Percentiles rank a stretch among this genome's conserved stretches.
These are phyloP conservation scores for Cabera pusaria DNA, from an alignment of 2,888 invertebrate genomes.

Conservation along the genomic window DNA sequence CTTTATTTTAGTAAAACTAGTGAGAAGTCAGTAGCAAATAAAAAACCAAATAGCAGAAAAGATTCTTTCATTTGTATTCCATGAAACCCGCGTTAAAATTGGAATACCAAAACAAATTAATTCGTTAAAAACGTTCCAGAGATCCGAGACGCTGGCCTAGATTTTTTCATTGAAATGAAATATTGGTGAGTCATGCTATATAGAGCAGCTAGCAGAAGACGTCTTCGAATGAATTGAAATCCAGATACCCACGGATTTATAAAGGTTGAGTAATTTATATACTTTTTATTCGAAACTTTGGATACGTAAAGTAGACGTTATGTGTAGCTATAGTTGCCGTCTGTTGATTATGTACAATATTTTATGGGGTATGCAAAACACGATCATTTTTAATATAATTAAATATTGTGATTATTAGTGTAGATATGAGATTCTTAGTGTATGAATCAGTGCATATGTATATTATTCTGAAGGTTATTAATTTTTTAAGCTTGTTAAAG, in stretches of 20 bases:
- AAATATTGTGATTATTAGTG: too few species aligned
- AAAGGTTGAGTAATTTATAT: neutral
- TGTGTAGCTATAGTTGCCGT: too few species aligned
- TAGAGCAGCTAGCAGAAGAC: constrained; percentile 1
- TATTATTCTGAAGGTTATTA: too few species aligned
- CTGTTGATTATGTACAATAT: too few species aligned
- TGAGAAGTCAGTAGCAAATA: too few species aligned
- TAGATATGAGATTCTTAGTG: too few species aligned
- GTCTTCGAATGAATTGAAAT: constrained; percentile 9
- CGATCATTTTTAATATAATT: too few species aligned
- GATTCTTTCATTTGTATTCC: neutral
- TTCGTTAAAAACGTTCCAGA: constrained; percentile 4
- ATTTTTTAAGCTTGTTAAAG: too few species aligned
- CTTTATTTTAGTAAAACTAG: too few species aligned
- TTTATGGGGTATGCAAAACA: too few species aligned
- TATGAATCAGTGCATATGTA: too few species aligned
- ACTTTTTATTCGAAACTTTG: neutral
- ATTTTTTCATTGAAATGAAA: constrained; percentile 12
- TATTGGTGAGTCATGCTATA: constrained; percentile 15
- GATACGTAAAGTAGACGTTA: neutral
- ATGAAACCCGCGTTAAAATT: constrained; percentile 2
- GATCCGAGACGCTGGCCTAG: constrained; percentile 4
- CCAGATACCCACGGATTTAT: constrained; percentile 7
- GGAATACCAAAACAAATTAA: constrained; percentile 9
- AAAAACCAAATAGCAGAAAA: too few species aligned